These are phyloP conservation scores for Procambarus virginalis DNA, from an alignment of 1,140 invertebrate genomes.

Conservation along the genomic window DNA sequence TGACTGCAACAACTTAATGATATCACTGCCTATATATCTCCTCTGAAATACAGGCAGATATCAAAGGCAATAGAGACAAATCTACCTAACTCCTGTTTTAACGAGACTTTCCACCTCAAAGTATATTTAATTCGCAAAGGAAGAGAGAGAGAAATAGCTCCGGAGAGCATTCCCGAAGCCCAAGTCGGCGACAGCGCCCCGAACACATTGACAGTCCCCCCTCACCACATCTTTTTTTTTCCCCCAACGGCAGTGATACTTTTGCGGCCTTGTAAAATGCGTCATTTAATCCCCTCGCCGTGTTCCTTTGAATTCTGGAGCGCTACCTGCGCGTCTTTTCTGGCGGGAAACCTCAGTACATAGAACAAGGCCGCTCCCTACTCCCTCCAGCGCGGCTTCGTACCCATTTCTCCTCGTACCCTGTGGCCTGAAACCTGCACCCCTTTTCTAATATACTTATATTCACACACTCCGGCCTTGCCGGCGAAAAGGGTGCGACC, in stretches of 20 bases:
- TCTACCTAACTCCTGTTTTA: neutral
- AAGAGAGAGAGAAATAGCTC: neutral
- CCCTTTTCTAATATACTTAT: neutral
- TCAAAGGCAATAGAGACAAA: neutral
- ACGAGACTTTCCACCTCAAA: neutral
- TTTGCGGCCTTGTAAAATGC: constrained; percentile 45
- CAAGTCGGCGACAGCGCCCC: neutral
- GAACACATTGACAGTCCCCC: constrained; percentile 33
- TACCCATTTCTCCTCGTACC: too few relatives aligned
- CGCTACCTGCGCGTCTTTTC: constrained; percentile 19
- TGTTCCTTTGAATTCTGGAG: constrained; percentile 54
- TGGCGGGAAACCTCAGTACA: constrained; percentile 20
- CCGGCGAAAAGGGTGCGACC: neutral
- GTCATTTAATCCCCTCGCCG: constrained; percentile 51
- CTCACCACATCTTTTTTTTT: constrained; percentile 51
- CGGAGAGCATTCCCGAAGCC: neutral
- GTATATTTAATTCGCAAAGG: neutral
- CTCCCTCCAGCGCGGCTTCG: neutral
- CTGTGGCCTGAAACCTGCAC: neutral
- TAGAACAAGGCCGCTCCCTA: neutral
- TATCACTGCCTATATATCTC: neutral
- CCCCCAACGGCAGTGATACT: constrained; percentile 38
- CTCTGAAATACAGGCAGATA: neutral
- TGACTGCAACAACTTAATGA: neutral
- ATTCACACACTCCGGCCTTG: neutral